Conservation (phyloP, 1,140 invertebrate species). For the Drosophila jambulina region DNA sequence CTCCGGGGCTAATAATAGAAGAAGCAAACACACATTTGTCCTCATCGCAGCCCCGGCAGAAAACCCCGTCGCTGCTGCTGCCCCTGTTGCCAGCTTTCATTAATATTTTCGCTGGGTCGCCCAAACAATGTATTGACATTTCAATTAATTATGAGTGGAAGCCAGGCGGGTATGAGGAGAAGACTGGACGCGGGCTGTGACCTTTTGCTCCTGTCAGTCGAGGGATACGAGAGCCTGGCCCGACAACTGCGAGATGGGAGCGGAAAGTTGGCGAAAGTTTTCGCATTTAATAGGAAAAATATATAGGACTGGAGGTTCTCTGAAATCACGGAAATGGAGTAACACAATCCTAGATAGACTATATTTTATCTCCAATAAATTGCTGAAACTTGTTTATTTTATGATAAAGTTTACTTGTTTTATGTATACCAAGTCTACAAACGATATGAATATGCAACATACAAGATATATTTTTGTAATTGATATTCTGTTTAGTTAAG, state of each 20-base stretch:
- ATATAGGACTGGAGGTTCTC: background rate
- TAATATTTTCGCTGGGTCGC: conserved; percentile 58
- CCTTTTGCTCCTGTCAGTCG: conserved; percentile 53
- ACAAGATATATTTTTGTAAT: too few species aligned
- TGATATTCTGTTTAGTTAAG: too few species aligned
- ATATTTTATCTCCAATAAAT: background rate
- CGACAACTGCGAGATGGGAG: conserved; percentile 48
- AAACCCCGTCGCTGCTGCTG: background rate
- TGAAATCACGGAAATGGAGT: background rate
- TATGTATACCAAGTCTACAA: too few species aligned
- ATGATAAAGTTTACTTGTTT: background rate
- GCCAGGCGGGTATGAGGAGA: background rate
- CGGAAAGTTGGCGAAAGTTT: conserved; percentile 9
- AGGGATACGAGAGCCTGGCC: conserved; percentile 29
- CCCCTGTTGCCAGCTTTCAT: conserved; percentile 49
- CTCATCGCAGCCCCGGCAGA: background rate
- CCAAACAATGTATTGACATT: conserved; percentile 81
- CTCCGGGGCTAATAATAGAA: conserved; percentile 58
- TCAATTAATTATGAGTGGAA: conserved; percentile 73
- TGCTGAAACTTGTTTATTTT: background rate
- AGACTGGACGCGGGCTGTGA: conserved; percentile 50
- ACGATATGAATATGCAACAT: too few species aligned
- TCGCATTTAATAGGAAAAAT: background rate
- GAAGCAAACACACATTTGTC: conserved; percentile 19
- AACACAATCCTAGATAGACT: background rate